phyloP scores from a whole-genome alignment of 2,113 vertebrate genomes.

The crab-eating macaque (Macaca fascicularis) region DNA sequence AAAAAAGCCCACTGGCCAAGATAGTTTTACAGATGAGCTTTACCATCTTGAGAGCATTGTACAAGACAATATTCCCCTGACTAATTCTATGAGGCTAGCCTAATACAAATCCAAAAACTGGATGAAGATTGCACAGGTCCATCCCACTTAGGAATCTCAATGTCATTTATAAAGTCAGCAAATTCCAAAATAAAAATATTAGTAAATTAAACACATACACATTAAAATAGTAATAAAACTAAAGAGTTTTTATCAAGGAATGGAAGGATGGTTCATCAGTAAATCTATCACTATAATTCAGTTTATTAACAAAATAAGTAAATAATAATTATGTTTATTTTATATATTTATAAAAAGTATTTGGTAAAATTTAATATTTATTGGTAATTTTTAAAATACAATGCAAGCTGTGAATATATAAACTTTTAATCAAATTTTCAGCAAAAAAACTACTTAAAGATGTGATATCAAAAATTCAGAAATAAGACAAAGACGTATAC shows the following conservation, averaged over 20 bases:
- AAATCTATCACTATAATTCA: not conserved
- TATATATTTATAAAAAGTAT: not conserved
- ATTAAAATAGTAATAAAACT: conserved; percentile 27
- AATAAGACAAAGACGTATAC: conserved; percentile 15
- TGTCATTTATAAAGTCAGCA: not conserved
- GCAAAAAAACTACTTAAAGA: not conserved
- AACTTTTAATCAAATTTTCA: not conserved
- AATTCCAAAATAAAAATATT: conserved; percentile 26
- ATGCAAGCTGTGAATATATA: not conserved
- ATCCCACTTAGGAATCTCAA: not conserved
- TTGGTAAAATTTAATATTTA: not conserved
- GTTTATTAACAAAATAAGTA: not conserved
- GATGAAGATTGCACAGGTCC: not conserved
- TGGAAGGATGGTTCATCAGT: not conserved
- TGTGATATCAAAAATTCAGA: not conserved
- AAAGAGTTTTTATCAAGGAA: not conserved
- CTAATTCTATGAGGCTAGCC: not conserved
- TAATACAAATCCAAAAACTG: not conserved
- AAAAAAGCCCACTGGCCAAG: not conserved
- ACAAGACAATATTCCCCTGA: not conserved
- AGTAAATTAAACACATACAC: not conserved
- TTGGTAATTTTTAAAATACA: not conserved
- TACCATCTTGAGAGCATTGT: not conserved
- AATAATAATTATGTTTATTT: not conserved
- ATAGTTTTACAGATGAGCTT: not conserved